phyloP scores from a whole-genome alignment of 2,113 vertebrate species.

The Scomber japonicus region DNA sequence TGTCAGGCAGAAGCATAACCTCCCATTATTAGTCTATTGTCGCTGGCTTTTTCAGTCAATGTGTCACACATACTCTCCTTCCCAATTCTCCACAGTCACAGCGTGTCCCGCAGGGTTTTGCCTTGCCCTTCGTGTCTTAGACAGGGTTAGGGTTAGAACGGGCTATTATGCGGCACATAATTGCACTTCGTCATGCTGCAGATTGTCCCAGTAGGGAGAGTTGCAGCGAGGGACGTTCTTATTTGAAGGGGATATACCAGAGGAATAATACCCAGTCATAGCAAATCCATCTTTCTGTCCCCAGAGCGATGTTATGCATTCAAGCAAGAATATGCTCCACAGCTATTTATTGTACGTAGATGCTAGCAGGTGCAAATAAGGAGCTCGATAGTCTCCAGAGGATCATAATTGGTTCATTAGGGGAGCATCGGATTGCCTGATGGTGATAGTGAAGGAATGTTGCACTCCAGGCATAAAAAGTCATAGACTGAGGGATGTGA shows the following conservation, averaged over 20 bases:
- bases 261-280: slow-evolving; percentile 68
- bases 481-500: slow-evolving; percentile 48
- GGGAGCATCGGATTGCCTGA: slow-evolving; percentile 38
- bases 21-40: slow-evolving; percentile 79
- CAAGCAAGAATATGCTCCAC: slow-evolving; percentile 48
- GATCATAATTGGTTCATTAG: slow-evolving; percentile 71
- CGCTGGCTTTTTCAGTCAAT: slow-evolving; percentile 67
- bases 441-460: slow-evolving; percentile 31
- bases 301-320: slow-evolving; percentile 68
- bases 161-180: slow-evolving; percentile 81
- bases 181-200: slow-evolving; percentile 81
- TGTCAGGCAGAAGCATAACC: slow-evolving; percentile 70
- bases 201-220: slow-evolving; percentile 76
- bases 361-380: slow-evolving; percentile 53
- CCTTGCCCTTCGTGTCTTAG: slow-evolving; percentile 75
- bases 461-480: slow-evolving; percentile 11
- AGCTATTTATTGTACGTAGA: slow-evolving; percentile 57
- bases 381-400: slow-evolving; percentile 30
- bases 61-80: slow-evolving; percentile 75
- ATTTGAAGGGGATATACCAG: slow-evolving; percentile 70
- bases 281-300: slow-evolving; percentile 76
- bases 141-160: slow-evolving; percentile 76
- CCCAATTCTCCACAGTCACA: slow-evolving; percentile 73
- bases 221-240: slow-evolving; percentile 55
- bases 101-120: slow-evolving; percentile 62